phyloP scores from a whole-genome alignment of 2,888 invertebrate species.

The Sarcophaga caerulescens region DNA sequence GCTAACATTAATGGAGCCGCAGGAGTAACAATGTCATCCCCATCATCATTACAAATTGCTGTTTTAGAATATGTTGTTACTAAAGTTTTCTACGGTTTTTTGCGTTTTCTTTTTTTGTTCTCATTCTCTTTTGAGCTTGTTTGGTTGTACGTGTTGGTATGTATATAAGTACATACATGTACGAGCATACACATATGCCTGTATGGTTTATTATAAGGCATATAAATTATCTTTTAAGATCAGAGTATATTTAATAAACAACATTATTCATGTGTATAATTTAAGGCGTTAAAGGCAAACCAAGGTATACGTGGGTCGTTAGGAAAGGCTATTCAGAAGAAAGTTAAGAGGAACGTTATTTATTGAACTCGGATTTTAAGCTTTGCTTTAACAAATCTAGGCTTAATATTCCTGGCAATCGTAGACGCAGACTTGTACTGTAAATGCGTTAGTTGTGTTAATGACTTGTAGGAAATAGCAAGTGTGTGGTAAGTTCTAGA shows the following conservation, averaged over 20 bases:
- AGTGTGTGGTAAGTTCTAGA: too few relatives aligned
- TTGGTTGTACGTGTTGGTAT: neutral
- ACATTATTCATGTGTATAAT: neutral
- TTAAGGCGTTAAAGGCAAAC: neutral
- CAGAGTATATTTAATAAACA: neutral
- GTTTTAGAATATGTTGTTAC: neutral
- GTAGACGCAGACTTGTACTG: too few relatives aligned
- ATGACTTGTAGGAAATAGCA: too few relatives aligned
- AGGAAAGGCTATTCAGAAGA: neutral
- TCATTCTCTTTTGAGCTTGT: neutral
- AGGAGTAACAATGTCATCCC: neutral
- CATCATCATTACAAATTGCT: neutral
- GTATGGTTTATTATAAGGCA: neutral
- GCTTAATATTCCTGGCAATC: too few relatives aligned
- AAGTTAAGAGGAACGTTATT: too few relatives aligned
- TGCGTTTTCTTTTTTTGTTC: neutral
- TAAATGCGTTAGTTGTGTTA: too few relatives aligned
- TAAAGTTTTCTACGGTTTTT: neutral
- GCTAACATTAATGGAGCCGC: neutral
- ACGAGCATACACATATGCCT: neutral
- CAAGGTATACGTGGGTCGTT: neutral
- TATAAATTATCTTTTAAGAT: constrained; percentile 21
- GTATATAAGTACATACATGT: neutral
- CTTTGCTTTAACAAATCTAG: too few relatives aligned
- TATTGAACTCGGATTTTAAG: too few relatives aligned